Conservation (phyloP, 2,888 invertebrate species). For the Drosophila algonquin region DNA sequence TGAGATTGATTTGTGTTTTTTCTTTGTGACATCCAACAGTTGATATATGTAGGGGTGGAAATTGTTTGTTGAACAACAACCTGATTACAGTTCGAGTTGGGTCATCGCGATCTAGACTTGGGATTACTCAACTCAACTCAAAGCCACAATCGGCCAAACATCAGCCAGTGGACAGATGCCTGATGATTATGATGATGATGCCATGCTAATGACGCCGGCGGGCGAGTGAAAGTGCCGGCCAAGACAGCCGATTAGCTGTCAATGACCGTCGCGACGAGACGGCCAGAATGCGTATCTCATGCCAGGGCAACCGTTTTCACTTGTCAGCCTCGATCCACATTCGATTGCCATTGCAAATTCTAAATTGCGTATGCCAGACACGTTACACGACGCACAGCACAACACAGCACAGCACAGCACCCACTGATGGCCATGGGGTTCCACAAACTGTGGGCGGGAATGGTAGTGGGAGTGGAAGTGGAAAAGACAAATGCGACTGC, state of each 20-base stretch:
- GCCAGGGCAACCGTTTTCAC: constrained; percentile 28
- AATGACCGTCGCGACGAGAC: constrained; percentile 1
- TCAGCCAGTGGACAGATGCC: background rate
- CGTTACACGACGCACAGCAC: constrained; percentile 6
- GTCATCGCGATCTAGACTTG: background rate
- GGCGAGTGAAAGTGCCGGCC: constrained; percentile 32
- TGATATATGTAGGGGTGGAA: background rate
- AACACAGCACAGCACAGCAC: constrained; percentile 16
- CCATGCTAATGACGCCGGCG: constrained; percentile 30
- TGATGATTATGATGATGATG: constrained; percentile 13
- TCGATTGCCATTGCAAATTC: constrained; percentile 56
- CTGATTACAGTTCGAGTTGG: background rate
- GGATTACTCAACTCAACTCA: constrained; percentile 20
- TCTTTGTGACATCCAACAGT: background rate
- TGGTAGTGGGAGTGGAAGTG: background rate
- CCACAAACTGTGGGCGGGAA: background rate
- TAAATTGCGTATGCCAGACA: constrained; percentile 46
- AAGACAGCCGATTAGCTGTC: constrained; percentile 12
- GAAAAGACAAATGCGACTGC: background rate
- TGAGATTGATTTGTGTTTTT: background rate
- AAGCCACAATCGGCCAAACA: background rate
- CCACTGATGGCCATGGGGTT: constrained; percentile 7
- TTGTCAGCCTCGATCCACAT: constrained; percentile 73
- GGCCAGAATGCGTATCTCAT: constrained; percentile 3
- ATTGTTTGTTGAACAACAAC: background rate